phyloP scores from a whole-genome alignment of 1,140 invertebrate species.

The Saccostrea cuccullata region DNA sequence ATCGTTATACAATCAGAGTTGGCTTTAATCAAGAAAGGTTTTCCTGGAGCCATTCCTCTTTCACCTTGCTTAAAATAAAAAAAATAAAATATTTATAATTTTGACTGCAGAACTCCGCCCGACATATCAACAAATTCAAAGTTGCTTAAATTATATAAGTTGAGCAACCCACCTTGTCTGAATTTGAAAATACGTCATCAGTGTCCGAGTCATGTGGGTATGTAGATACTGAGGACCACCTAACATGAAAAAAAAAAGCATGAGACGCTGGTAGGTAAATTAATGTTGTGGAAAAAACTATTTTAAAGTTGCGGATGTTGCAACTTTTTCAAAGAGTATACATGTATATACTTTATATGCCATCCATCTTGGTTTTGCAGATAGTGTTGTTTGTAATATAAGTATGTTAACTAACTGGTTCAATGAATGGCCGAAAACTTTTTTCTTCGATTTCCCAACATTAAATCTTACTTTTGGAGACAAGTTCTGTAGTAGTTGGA shows the following conservation, averaged over 20 bases:
- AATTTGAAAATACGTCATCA: neutral
- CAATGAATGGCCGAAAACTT: too few species aligned
- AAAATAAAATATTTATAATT: neutral
- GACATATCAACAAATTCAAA: neutral
- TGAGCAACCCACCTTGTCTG: neutral
- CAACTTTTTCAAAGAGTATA: too few species aligned
- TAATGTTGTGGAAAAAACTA: too few species aligned
- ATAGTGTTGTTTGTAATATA: too few species aligned
- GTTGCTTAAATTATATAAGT: neutral
- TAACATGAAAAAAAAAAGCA: neutral
- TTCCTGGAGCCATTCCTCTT: neutral
- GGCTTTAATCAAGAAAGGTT: neutral
- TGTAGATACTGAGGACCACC: neutral
- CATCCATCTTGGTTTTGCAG: too few species aligned
- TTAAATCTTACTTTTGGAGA: too few species aligned
- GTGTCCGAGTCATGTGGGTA: neutral
- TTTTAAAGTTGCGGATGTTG: too few species aligned
- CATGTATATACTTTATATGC: too few species aligned
- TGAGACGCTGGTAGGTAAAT: too few species aligned
- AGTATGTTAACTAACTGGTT: too few species aligned
- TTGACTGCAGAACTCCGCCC: neutral
- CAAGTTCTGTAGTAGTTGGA: too few species aligned
- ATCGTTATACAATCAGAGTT: constrained; percentile 31
- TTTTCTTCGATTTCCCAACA: too few species aligned
- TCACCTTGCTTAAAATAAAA: neutral